Evolutionary conservation across 2,888 invertebrate genomes (phyloP).

Genomic region (Xanthostigma xanthostigma): DNA sequence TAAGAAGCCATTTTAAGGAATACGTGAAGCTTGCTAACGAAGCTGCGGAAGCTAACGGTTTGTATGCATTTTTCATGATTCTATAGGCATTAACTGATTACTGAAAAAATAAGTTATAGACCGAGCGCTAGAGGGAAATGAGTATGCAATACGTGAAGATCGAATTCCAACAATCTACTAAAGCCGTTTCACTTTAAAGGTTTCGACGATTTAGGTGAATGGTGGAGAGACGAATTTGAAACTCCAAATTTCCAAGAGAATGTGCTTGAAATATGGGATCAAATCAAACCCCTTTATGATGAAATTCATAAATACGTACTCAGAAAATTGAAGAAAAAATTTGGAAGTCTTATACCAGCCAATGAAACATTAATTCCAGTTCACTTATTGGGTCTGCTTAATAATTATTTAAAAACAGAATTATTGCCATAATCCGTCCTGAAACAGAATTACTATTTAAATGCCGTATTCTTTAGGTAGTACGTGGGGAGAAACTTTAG

Average conservation of each 20-base stretch:
- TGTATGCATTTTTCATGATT: slow-evolving; percentile 3
- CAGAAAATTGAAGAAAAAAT: slow-evolving; percentile 34
- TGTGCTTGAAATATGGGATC: slow-evolving; percentile 36
- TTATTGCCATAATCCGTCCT: too few relatives aligned
- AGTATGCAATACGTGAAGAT: too few relatives aligned
- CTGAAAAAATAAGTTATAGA: too few relatives aligned
- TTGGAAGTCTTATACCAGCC: slow-evolving; percentile 30
- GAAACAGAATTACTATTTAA: too few relatives aligned
- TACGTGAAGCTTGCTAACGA: slow-evolving; percentile 46
- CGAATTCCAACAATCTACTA: too few relatives aligned
- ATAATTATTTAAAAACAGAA: too few relatives aligned
- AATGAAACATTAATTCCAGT: slow-evolving; percentile 46
- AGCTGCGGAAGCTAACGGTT: slow-evolving; percentile 37
- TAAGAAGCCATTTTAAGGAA: slow-evolving; percentile 40
- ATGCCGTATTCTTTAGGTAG: slow-evolving; percentile 33
- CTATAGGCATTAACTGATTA: too few relatives aligned
- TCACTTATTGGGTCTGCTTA: slow-evolving; percentile 42
- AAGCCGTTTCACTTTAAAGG: slow-evolving; percentile 13
- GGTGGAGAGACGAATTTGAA: slow-evolving; percentile 34
- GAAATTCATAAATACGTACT: slow-evolving; percentile 47
- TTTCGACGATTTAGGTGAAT: slow-evolving; percentile 32
- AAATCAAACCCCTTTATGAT: slow-evolving; percentile 47
- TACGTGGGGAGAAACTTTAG: slow-evolving; percentile 52
- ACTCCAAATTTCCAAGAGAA: slow-evolving; percentile 29
- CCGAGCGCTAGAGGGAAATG: too few relatives aligned